These are phyloP conservation scores for Pissodes strobi DNA, from an alignment of 1,140 invertebrate species.

Conservation along the genomic window DNA sequence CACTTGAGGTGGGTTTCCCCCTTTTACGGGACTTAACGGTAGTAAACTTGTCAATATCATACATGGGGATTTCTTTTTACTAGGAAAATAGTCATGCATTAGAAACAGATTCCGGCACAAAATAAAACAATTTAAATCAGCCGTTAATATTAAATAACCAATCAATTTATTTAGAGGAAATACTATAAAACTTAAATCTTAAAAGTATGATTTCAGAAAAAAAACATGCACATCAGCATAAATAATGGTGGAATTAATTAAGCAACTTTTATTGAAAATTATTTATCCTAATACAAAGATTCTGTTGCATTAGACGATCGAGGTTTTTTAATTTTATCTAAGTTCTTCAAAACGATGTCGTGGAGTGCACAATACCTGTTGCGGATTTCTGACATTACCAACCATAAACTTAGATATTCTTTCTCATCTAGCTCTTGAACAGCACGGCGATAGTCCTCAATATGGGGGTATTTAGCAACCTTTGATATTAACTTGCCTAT, in stretches of 20 bases:
- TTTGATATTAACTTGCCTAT: constrained; percentile 73
- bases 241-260: background rate
- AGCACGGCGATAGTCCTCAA: constrained; percentile 92
- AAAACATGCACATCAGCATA: too few species aligned
- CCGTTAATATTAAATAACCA: too few species aligned
- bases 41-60: too few species aligned
- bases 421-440: constrained; percentile 96
- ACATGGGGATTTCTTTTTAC: too few species aligned
- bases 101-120: too few species aligned
- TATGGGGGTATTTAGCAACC: constrained; percentile 96
- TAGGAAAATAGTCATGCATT: too few species aligned
- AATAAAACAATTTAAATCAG: too few species aligned
- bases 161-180: too few species aligned
- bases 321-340: constrained; percentile 96
- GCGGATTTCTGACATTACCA: constrained; percentile 93
- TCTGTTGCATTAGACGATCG: constrained; percentile 83
- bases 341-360: constrained; percentile 94
- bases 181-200: too few species aligned
- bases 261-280: background rate
- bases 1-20: too few species aligned
- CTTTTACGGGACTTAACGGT: too few species aligned
- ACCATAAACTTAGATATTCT: constrained; percentile 90
- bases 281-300: constrained; percentile 71
- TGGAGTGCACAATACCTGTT: constrained; percentile 97
- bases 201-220: too few species aligned